Conservation (phyloP, 2,113 vertebrate species). For the Tapirus terrestris region DNA sequence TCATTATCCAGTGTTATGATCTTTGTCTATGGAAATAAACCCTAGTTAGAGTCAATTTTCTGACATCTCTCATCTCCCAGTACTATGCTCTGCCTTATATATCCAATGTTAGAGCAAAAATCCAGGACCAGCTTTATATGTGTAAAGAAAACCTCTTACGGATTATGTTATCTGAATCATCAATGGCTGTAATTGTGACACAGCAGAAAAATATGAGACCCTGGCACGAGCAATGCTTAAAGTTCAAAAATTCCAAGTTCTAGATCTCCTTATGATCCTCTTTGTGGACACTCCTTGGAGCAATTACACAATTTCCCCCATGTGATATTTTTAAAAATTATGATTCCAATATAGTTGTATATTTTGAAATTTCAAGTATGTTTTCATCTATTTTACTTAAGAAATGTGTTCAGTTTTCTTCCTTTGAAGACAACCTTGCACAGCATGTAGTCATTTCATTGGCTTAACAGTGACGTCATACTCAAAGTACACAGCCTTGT, state of each 20-base stretch:
- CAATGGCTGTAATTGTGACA: background rate
- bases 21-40: background rate
- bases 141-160: background rate
- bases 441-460: slow-evolving; percentile 44
- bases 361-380: slow-evolving; percentile 51
- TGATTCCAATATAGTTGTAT: background rate
- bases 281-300: background rate
- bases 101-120: background rate
- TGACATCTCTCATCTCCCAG: background rate
- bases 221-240: background rate
- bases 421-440: slow-evolving; percentile 52
- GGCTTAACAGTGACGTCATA: slow-evolving; percentile 71
- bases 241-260: slow-evolving; percentile 26
- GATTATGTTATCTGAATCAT: background rate
- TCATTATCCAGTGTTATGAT: background rate
- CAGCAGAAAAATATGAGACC: background rate
- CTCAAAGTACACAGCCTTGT: slow-evolving; percentile 42
- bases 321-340: background rate
- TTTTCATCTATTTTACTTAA: slow-evolving; percentile 53
- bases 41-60: background rate
- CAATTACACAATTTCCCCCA: background rate
- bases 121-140: background rate
- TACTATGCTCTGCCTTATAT: background rate
- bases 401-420: background rate
- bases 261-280: background rate